A percentile compares a stretch with the other conserved stretches of the same genome.
Evolutionary conservation across 1,140 invertebrate species (phyloP).

Genomic region (Drosophila mayri): DNA sequence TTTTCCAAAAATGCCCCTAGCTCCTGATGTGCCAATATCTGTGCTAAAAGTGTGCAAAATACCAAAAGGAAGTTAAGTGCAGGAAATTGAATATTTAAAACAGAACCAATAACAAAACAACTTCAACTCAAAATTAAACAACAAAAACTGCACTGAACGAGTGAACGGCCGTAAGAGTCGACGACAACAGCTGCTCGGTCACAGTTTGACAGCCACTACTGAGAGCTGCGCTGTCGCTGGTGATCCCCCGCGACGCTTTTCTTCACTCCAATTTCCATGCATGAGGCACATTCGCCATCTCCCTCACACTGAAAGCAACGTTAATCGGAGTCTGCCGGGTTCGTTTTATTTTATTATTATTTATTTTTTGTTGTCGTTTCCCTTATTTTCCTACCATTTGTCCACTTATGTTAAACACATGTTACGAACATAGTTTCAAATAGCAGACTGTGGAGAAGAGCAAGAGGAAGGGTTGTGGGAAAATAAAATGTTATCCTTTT

Average conservation of each 20-base stretch:
- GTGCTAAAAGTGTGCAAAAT: slow-evolving; percentile 41
- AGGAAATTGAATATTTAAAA: slow-evolving; percentile 41
- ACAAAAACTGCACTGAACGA: slow-evolving; percentile 35
- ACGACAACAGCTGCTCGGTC: slow-evolving; percentile 56
- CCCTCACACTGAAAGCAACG: slow-evolving; percentile 39
- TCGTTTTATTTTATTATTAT: slow-evolving; percentile 44
- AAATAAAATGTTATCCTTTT: not conserved
- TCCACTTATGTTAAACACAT: slow-evolving; percentile 48
- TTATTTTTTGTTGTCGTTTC: slow-evolving; percentile 6
- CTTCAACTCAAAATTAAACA: slow-evolving; percentile 27
- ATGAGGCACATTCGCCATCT: slow-evolving; percentile 46
- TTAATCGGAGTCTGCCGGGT: slow-evolving; percentile 68
- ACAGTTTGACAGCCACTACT: slow-evolving; percentile 55
- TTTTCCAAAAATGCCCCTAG: slow-evolving; percentile 6
- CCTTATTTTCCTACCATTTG: slow-evolving; percentile 15
- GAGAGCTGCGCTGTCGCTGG: not conserved
- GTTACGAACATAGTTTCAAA: slow-evolving; percentile 14
- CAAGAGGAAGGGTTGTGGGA: slow-evolving; percentile 17
- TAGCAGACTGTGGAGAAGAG: not conserved
- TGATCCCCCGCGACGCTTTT: slow-evolving; percentile 51
- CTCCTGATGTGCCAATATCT: slow-evolving; percentile 44
- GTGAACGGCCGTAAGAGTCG: slow-evolving; percentile 58
- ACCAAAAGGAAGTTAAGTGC: slow-evolving; percentile 34
- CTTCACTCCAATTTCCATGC: slow-evolving; percentile 31
- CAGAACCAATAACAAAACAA: slow-evolving; percentile 56